phyloP scores from a whole-genome alignment of 2,797 vertebrate species.

The Varecia variegata region DNA sequence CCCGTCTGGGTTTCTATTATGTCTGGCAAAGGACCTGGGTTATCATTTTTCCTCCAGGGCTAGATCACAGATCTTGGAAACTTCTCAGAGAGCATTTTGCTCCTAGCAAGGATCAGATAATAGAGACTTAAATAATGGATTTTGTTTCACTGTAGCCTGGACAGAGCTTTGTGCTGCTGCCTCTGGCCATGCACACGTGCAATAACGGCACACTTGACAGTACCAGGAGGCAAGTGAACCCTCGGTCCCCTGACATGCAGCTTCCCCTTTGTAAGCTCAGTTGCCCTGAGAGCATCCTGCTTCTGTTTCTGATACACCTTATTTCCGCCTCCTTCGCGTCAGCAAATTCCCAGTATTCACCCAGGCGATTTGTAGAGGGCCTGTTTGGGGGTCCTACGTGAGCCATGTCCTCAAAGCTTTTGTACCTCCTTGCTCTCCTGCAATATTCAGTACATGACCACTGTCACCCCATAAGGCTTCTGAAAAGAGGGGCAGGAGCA shows the following conservation, averaged over 20 bases:
- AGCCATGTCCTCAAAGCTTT: not conserved
- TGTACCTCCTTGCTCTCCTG: not conserved
- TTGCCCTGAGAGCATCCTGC: not conserved
- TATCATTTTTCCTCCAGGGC: constrained; percentile 36
- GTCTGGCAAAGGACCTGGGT: not conserved
- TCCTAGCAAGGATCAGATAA: constrained; percentile 32
- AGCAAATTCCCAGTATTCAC: not conserved
- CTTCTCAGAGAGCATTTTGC: constrained; percentile 7
- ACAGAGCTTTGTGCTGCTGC: not conserved
- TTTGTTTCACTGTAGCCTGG: not conserved
- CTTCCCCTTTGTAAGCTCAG: not conserved
- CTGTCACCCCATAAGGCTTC: constrained; percentile 24
- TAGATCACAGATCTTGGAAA: constrained; percentile 42
- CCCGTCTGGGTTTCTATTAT: constrained; percentile 9
- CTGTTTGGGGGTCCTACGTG: not conserved
- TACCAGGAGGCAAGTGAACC: not conserved
- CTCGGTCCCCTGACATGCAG: not conserved
- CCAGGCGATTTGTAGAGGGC: not conserved
- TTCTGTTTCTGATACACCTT: not conserved
- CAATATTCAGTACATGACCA: not conserved
- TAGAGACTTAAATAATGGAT: constrained; percentile 41
- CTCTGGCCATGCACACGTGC: not conserved
- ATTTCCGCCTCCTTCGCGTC: not conserved
- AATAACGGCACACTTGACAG: not conserved
- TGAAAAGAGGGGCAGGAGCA: not conserved